Evolutionary conservation across 1,140 invertebrate genomes (phyloP).

Genomic region (Drosophila lacteicornis): DNA sequence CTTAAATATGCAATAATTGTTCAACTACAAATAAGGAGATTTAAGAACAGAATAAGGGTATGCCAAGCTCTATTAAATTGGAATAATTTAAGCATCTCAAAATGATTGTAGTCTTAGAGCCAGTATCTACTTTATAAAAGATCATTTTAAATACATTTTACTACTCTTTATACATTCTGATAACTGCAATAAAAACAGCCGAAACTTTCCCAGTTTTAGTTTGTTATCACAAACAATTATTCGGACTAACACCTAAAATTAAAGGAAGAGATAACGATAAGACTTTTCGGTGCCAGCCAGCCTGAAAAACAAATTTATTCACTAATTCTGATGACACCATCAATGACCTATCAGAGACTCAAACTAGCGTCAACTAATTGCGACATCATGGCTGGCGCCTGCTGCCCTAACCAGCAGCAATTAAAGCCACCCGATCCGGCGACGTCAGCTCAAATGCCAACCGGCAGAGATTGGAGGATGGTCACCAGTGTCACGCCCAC

Average conservation of each 20-base stretch:
- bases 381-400: slow-evolving; percentile 24
- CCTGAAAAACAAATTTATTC: slow-evolving; percentile 6
- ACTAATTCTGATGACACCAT: slow-evolving; percentile 13
- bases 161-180: not conserved
- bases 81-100: not conserved
- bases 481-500: slow-evolving; percentile 6
- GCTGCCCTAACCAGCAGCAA: slow-evolving; percentile 16
- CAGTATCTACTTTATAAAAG: too few relatives aligned
- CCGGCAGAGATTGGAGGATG: slow-evolving; percentile 20
- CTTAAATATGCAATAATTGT: too few relatives aligned
- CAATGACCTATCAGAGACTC: slow-evolving; percentile 7
- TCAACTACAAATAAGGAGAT: not conserved
- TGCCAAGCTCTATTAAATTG: not conserved
- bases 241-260: too few relatives aligned
- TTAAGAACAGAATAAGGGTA: not conserved
- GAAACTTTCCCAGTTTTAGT: not conserved
- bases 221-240: slow-evolving; percentile 7
- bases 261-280: slow-evolving; percentile 9
- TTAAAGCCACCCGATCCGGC: slow-evolving; percentile 45
- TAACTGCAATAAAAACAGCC: not conserved
- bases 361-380: slow-evolving; percentile 14
- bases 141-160: too few relatives aligned
- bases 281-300: not conserved
- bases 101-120: too few relatives aligned
- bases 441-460: slow-evolving; percentile 6